These are phyloP conservation scores for Tympanuchus pallidicinctus DNA, from an alignment of 2,113 vertebrate genomes.

Conservation along the genomic window DNA sequence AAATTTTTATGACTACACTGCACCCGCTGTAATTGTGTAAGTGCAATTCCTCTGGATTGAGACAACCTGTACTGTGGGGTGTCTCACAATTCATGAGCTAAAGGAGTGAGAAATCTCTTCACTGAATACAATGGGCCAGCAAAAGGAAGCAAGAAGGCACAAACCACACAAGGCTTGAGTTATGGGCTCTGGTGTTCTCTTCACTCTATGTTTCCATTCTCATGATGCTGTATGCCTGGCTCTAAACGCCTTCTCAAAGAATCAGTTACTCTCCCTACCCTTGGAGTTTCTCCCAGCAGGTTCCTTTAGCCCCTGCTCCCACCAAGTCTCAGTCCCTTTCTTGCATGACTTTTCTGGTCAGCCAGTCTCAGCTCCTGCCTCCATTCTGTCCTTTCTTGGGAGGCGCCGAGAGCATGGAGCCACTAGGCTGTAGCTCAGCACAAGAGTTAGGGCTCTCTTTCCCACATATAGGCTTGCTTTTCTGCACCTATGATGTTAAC, in stretches of 20 bases:
- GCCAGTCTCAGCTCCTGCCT: not conserved
- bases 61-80: not conserved
- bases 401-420: not conserved
- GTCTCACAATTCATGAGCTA: not conserved
- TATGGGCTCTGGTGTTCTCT: not conserved
- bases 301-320: not conserved
- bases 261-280: not conserved
- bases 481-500: not conserved
- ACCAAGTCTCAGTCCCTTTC: fast-evolving
- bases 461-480: not conserved
- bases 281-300: not conserved
- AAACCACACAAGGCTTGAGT: not conserved
- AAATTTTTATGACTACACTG: not conserved
- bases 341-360: not conserved
- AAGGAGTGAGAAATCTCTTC: not conserved
- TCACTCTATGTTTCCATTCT: not conserved
- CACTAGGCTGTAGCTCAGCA: not conserved
- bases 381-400: not conserved
- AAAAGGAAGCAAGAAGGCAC: not conserved
- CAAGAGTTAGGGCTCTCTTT: not conserved
- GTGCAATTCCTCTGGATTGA: not conserved
- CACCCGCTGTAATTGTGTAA: not conserved
- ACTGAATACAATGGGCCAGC: not conserved
- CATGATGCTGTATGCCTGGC: not conserved
- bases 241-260: not conserved